A percentile compares a stretch with the other conserved stretches of the same genome.
phyloP scores from a whole-genome alignment of 2,113 vertebrate genomes.

The Erythrocercus mccallii region DNA sequence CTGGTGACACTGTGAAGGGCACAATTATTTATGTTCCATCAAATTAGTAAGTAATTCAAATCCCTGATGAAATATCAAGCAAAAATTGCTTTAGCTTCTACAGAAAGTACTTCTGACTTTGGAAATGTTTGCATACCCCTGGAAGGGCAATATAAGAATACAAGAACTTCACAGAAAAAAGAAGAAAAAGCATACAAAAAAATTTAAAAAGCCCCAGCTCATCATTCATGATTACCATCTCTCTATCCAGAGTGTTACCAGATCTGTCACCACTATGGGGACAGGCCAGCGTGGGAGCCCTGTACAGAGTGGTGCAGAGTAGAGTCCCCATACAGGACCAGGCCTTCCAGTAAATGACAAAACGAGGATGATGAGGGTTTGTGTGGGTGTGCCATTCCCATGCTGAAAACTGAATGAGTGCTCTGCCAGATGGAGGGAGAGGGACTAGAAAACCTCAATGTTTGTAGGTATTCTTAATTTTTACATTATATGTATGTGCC shows the following conservation, averaged over 20 bases:
- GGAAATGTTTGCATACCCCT: neutral
- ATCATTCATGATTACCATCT: neutral
- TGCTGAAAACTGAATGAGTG: neutral
- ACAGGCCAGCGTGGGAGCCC: neutral
- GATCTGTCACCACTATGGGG: neutral
- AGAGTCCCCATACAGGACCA: neutral
- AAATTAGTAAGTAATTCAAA: slow-evolving; percentile 68
- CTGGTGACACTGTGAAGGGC: slow-evolving; percentile 64
- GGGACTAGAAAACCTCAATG: neutral
- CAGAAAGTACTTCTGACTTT: slow-evolving; percentile 11
- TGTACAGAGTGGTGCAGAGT: accelerated
- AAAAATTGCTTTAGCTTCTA: slow-evolving; percentile 41
- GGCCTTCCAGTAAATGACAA: neutral
- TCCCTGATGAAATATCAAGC: slow-evolving; percentile 38
- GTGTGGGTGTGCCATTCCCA: neutral
- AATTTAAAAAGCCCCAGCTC: neutral
- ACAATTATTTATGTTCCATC: slow-evolving; percentile 70
- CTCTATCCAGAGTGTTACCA: neutral
- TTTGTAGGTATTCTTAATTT: neutral
- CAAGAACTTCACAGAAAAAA: neutral
- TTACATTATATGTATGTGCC: neutral
- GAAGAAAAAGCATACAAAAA: neutral
- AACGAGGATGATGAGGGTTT: neutral
- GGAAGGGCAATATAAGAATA: neutral
- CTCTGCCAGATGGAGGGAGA: neutral